Percentiles rank a stretch among this genome's conserved stretches.
Evolutionary conservation across 2,888 invertebrate species (phyloP).

Genomic region (Folsomia manolachei): DNA sequence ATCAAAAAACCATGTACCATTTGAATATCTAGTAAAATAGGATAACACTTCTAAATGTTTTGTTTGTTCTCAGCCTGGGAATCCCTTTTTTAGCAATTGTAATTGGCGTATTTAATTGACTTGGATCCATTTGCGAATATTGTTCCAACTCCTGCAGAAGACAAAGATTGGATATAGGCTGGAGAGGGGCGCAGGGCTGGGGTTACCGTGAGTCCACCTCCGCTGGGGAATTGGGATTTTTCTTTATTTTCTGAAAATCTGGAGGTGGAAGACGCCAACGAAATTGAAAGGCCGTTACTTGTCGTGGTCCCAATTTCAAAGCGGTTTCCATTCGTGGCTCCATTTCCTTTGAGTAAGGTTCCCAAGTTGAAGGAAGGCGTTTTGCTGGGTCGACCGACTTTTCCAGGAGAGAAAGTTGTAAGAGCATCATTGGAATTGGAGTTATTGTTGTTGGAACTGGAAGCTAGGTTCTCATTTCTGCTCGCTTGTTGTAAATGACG

Average conservation of each 20-base stretch:
- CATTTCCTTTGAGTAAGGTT: neutral
- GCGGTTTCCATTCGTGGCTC: neutral
- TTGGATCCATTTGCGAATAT: neutral
- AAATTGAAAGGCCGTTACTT: constrained; percentile 12
- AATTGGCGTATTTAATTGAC: neutral
- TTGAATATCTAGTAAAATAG: no score
- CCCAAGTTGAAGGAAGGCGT: neutral
- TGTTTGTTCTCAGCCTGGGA: no score
- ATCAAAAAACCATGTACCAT: no score
- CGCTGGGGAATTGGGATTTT: neutral
- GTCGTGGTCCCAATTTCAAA: constrained; percentile 7
- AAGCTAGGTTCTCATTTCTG: neutral
- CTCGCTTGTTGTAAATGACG: constrained; percentile 31
- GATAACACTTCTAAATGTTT: no score
- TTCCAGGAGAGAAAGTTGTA: constrained; percentile 11
- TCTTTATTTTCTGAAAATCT: neutral
- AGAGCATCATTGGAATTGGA: neutral
- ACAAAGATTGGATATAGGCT: neutral
- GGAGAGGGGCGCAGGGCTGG: neutral
- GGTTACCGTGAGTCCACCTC: neutral
- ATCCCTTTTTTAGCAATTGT: neutral
- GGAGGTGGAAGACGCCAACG: neutral
- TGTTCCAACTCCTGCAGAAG: neutral
- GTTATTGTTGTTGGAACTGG: neutral
- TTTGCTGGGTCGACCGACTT: neutral